Percentiles rank a stretch among this genome's conserved stretches.
These are phyloP conservation scores for Montifringilla adamsi DNA, from an alignment of 2,113 vertebrate species.

Conservation along the genomic window DNA sequence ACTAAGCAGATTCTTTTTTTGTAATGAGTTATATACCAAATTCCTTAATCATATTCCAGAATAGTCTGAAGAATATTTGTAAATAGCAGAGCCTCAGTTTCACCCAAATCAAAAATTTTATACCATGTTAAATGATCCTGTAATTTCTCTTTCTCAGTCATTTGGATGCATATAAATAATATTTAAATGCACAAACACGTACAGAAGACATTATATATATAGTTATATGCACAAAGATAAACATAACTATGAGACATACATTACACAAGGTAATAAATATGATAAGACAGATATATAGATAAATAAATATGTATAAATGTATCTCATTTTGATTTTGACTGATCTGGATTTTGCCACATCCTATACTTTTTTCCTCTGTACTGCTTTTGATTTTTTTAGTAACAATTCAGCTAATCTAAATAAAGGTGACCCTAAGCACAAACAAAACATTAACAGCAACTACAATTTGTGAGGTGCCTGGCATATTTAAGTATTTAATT, in stretches of 20 bases:
- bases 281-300: neutral
- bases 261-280: neutral
- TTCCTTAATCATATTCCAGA: neutral
- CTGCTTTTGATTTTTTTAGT: neutral
- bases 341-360: neutral
- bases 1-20: neutral
- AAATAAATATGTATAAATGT: neutral
- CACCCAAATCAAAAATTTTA: neutral
- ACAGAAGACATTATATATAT: neutral
- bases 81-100: neutral
- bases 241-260: neutral
- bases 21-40: neutral
- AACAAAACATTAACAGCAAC: neutral
- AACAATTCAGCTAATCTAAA: neutral
- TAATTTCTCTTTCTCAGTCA: neutral
- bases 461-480: neutral
- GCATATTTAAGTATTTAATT: neutral
- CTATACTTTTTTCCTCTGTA: neutral
- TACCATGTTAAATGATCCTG: neutral
- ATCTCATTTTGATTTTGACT: neutral
- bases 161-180: neutral
- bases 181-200: neutral
- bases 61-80: neutral
- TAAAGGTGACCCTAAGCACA: neutral
- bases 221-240: neutral